These are phyloP conservation scores for Diceros bicornis DNA, from an alignment of 2,797 vertebrate genomes.

Conservation along the genomic window DNA sequence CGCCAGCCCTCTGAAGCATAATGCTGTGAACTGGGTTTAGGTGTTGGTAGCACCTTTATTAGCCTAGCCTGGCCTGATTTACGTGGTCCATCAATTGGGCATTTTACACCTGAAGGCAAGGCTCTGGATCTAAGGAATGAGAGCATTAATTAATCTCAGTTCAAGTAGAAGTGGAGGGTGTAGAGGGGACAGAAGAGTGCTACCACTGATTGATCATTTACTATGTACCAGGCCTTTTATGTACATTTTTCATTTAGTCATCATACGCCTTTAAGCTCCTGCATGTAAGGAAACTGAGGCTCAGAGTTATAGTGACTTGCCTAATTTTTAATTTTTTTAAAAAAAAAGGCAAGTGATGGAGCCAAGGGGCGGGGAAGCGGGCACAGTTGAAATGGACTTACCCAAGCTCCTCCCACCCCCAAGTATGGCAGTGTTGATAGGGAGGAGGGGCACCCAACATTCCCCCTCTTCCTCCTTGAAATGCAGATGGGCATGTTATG, in stretches of 20 bases:
- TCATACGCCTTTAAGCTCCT: not conserved
- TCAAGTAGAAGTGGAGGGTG: not conserved
- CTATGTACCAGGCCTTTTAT: not conserved
- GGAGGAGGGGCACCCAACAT: not conserved
- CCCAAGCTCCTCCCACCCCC: not conserved
- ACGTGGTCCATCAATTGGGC: not conserved
- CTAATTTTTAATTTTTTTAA: not conserved
- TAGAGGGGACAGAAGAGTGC: not conserved
- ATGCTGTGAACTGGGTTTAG: not conserved
- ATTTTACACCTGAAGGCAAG: not conserved
- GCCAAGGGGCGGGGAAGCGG: not conserved
- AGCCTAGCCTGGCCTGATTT: not conserved
- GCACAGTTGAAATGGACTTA: not conserved
- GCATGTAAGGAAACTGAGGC: not conserved
- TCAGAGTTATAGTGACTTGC: not conserved
- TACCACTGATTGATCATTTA: not conserved
- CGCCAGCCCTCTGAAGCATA: not conserved
- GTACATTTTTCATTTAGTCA: not conserved
- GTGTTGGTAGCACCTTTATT: not conserved
- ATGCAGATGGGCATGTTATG: not conserved
- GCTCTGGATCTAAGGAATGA: not conserved
- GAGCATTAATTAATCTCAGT: not conserved
- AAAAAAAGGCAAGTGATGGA: not conserved
- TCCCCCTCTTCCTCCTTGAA: not conserved
- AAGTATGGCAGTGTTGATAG: not conserved